These are phyloP conservation scores for Pardalotus punctatus DNA, from an alignment of 2,113 vertebrate species.

Conservation along the genomic window DNA sequence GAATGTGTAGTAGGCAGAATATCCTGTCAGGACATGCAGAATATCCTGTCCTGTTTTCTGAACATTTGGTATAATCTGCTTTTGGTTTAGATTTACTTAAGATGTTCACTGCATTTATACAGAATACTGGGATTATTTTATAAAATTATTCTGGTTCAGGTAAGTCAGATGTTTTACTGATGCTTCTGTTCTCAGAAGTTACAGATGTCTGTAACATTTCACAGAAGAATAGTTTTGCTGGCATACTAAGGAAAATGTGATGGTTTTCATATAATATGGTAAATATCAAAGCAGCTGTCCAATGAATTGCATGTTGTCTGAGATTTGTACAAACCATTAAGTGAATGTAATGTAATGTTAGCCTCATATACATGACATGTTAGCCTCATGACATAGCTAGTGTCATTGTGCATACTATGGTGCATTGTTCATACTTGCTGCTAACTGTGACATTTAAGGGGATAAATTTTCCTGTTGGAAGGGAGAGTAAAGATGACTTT, in stretches of 20 bases:
- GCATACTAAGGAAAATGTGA: not conserved
- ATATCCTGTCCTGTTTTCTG: not conserved
- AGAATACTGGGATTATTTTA: not conserved
- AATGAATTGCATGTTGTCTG: not conserved
- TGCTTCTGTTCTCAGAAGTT: conserved; percentile 3
- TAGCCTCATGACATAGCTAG: not conserved
- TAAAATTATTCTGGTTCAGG: not conserved
- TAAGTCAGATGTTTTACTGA: not conserved
- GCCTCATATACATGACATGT: not conserved
- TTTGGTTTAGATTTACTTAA: not conserved
- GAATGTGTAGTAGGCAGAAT: not conserved
- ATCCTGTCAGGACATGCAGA: not conserved
- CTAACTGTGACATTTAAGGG: not conserved
- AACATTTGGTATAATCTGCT: not conserved
- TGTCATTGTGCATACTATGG: not conserved
- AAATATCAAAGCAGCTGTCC: not conserved
- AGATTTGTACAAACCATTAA: not conserved
- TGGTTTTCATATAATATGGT: not conserved
- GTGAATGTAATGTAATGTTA: not conserved
- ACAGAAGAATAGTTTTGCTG: not conserved
- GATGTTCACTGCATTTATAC: not conserved
- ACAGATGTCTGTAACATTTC: not conserved
- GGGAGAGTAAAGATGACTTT: not conserved
- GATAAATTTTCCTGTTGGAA: not conserved
- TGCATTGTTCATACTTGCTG: not conserved